Percentiles rank a stretch among this genome's conserved stretches.
These are phyloP conservation scores for Ophion obscuratus DNA, from an alignment of 2,888 invertebrate species.

Conservation along the genomic window DNA sequence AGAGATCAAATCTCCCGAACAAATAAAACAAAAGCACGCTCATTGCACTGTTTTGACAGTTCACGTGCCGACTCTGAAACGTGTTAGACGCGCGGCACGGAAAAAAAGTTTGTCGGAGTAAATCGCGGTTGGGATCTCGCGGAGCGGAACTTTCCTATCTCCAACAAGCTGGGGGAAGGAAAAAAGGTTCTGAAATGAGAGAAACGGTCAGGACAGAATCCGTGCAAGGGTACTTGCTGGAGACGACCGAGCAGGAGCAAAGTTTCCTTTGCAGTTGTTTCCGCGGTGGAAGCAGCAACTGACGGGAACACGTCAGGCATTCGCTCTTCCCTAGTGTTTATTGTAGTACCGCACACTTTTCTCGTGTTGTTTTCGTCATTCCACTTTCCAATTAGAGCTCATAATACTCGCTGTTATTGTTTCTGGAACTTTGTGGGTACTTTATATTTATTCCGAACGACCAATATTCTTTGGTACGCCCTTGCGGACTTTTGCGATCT, in stretches of 20 bases:
- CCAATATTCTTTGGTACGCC: not conserved
- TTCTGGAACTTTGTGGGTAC: conserved; percentile 23
- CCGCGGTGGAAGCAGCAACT: conserved; percentile 30
- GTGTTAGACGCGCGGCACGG: too few relatives aligned
- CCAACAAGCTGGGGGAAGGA: conserved; percentile 12
- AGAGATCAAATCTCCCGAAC: too few relatives aligned
- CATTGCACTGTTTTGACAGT: too few relatives aligned
- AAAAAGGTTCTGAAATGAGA: not conserved
- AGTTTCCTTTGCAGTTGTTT: conserved; percentile 58
- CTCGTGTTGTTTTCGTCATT: conserved; percentile 46
- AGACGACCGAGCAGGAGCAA: conserved; percentile 28
- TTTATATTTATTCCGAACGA: not conserved
- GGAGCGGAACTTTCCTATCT: conserved; percentile 37
- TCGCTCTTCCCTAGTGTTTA: conserved; percentile 10
- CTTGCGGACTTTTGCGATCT: not conserved
- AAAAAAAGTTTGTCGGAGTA: not conserved
- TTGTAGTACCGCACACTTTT: conserved; percentile 30
- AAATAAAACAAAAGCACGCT: too few relatives aligned
- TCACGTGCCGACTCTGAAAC: too few relatives aligned
- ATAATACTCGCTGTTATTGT: conserved; percentile 53
- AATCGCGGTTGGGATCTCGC: not conserved
- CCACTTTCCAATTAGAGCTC: conserved; percentile 68
- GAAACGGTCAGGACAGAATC: conserved; percentile 28
- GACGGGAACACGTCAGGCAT: conserved; percentile 27
- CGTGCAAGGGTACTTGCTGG: conserved; percentile 1